phyloP scores from a whole-genome alignment of 1,140 invertebrate genomes.

The Zelostemma sp. region DNA sequence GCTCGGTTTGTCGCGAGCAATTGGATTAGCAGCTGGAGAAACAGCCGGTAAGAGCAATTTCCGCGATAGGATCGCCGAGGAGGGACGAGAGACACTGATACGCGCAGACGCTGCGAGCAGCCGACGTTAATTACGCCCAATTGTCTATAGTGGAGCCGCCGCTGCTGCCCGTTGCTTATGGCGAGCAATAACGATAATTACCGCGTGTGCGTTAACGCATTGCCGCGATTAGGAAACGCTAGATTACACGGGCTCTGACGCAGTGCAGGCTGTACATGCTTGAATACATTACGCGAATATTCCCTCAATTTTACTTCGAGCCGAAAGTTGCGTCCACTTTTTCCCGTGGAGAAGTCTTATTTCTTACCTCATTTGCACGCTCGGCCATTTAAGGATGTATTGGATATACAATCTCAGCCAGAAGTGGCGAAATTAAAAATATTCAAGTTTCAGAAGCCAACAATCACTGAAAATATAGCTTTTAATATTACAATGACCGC shows the following conservation, averaged over 20 bases:
- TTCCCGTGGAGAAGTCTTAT: no score
- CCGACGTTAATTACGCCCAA: conserved; percentile 33
- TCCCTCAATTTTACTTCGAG: no score
- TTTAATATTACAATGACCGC: no score
- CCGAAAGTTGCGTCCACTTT: no score
- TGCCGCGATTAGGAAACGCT: conserved; percentile 19
- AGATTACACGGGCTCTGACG: conserved; percentile 4
- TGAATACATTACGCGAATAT: no score
- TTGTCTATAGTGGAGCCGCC: conserved; percentile 22
- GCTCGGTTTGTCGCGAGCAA: conserved; percentile 19
- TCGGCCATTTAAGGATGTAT: no score
- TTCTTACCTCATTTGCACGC: no score
- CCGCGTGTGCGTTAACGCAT: conserved; percentile 33
- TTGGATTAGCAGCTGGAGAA: conserved; percentile 30
- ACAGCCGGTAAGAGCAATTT: conserved; percentile 30
- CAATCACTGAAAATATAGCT: no score
- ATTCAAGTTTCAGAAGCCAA: no score
- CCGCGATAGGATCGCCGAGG: conserved; percentile 31
- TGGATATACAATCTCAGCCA: no score
- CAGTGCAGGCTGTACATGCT: no score
- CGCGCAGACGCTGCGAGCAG: conserved; percentile 2
- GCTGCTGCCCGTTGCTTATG: conserved; percentile 10
- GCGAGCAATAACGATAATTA: conserved; percentile 22
- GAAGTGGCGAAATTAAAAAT: no score
- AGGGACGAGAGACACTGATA: conserved; percentile 3